Base-by-base conservation (phyloP, 2,113 vertebrate species). In the Tychaedon coryphoeus region DNA sequence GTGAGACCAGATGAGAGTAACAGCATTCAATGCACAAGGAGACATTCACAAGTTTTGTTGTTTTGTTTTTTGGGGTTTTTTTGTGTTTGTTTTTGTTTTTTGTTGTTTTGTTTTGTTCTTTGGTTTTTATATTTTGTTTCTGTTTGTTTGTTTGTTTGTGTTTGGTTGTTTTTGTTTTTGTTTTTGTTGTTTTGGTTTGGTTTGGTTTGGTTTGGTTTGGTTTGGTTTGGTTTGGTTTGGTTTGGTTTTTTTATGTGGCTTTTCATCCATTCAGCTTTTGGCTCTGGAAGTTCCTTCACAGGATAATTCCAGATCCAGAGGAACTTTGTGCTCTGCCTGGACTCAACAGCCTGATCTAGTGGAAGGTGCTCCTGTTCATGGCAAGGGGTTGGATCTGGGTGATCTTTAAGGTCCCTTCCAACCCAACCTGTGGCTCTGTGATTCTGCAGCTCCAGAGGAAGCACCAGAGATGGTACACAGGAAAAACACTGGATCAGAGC, bases 401-500 rank as follows among this genome's bases (percentile, higher is more conserved):
- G 16, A 11, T 4, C 24, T 60, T 47, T 25, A n/a, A 60, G 10
- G 28, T 40, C 9, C 19, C 9, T 60, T 67, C n/a, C 75, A 45
- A 12, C 38, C 45, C 8, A 81, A 40, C 8, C n/a, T 24, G 29
- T 28, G 43, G 43, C 65, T 43, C 43, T 50, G 10, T 17, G 36
- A 14, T 38, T 69, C 22, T 24, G 2, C 2, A 0, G 17, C 29
- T 53, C 36, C 33, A 74, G 29, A 38, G 19, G 6, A 62, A 84
- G 3, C 2, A 43, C 3, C 40, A 47, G 62, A 61, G 16, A 20
- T 8, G 16, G 4, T 1, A 33, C 15, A 42, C 5, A 29, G 2
- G 6, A 48, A 70, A 89, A 76, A 28, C 4, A 14, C 5, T 12
- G 40, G 6, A 28, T 67, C 24, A 48, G 53, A 79, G 33, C 22